Percentiles rank a stretch among this genome's conserved stretches.
phyloP scores from a whole-genome alignment of 2,113 vertebrate genomes.

The Melanocharis versteri region DNA sequence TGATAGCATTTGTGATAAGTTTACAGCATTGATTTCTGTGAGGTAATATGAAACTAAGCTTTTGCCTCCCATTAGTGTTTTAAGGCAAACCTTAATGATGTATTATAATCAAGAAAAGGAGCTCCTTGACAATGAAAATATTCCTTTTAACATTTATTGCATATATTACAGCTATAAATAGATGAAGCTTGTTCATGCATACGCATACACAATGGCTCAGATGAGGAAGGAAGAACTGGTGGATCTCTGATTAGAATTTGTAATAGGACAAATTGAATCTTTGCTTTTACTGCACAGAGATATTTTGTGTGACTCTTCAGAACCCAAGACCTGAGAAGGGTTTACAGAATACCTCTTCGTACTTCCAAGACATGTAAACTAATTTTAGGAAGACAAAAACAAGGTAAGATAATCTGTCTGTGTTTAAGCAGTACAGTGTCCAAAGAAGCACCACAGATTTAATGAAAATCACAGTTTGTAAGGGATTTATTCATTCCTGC shows the following conservation, averaged over 20 bases:
- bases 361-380: neutral
- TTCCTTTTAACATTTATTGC: neutral
- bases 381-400: neutral
- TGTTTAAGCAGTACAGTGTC: neutral
- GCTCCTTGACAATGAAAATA: neutral
- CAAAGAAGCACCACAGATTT: neutral
- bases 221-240: neutral
- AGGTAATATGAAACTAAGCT: neutral
- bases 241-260: neutral
- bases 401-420: neutral
- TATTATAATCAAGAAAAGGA: neutral
- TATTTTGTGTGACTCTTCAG: neutral
- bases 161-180: neutral
- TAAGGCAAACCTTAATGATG: neutral
- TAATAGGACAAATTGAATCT: neutral
- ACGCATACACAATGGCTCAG: neutral
- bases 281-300: neutral
- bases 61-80: neutral
- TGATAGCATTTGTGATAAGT: neutral
- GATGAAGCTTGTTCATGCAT: neutral
- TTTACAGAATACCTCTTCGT: neutral
- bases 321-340: neutral
- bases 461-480: neutral
- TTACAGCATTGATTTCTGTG: neutral
- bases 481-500: neutral